Conservation (phyloP, 2,113 vertebrate genomes). For the Clupea harengus region DNA sequence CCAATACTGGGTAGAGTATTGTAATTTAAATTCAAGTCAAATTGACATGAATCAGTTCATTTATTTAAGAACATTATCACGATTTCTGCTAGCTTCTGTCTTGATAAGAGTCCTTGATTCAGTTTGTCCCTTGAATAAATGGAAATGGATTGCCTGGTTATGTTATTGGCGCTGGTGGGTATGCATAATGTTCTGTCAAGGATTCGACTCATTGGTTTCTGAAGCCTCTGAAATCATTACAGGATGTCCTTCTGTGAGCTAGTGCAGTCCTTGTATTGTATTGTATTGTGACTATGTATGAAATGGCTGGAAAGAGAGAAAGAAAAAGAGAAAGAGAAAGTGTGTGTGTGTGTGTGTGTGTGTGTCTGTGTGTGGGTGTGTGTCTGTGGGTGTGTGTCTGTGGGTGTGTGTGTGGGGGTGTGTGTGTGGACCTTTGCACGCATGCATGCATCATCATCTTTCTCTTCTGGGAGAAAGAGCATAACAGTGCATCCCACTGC, state of each 20-base stretch:
- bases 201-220: not conserved
- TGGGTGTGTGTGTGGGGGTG: not conserved
- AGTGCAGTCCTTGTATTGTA: not conserved
- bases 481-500: slow-evolving; percentile 1
- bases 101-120: not conserved
- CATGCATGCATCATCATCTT: not conserved
- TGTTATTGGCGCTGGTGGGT: not conserved
- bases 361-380: not conserved
- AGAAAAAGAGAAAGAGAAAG: not conserved
- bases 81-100: no score
- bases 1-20: no score
- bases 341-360: not conserved
- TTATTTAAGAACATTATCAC: no score
- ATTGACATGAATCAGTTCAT: no score
- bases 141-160: not conserved
- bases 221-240: not conserved
- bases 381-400: not conserved
- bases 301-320: not conserved
- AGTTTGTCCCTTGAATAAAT: not conserved
- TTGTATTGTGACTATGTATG: not conserved
- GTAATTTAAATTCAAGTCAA: no score
- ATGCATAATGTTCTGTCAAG: not conserved
- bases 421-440: not conserved
- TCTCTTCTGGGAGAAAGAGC: not conserved
- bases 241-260: not conserved